Conservation (phyloP, 1,140 invertebrate genomes). For the Formica selysi region DNA sequence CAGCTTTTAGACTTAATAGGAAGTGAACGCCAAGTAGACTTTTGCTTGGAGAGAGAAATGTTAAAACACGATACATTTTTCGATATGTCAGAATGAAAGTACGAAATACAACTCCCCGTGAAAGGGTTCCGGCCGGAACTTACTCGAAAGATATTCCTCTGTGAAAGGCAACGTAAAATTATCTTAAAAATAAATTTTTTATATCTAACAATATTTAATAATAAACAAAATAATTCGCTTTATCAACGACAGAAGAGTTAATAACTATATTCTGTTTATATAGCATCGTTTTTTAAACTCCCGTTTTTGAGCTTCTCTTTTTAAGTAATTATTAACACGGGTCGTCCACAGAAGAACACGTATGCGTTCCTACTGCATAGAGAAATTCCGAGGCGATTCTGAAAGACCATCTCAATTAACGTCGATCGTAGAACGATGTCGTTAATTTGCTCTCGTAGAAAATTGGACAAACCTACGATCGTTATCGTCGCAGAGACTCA, state of each 20-base stretch:
- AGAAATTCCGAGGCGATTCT: background rate
- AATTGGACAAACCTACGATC: conserved; percentile 55
- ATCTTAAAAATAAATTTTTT: conserved; percentile 24
- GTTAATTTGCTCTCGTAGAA: conserved; percentile 31
- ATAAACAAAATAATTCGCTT: background rate
- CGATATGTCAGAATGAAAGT: conserved; percentile 69
- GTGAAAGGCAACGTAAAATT: conserved; percentile 58
- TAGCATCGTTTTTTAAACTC: background rate
- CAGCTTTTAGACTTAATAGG: conserved; percentile 65
- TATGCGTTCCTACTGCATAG: background rate
- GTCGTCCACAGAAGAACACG: background rate
- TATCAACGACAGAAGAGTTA: background rate
- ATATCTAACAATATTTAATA: background rate
- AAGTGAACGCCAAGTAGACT: conserved; percentile 67
- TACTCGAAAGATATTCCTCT: conserved; percentile 42
- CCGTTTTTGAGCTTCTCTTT: background rate
- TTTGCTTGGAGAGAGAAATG: conserved; percentile 26
- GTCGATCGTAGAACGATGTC: background rate
- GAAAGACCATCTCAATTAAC: conserved; percentile 49
- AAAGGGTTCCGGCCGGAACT: conserved; percentile 64
- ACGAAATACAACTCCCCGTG: conserved; percentile 55
- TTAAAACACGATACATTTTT: conserved; percentile 68
- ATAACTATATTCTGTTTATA: background rate
- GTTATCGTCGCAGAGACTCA: background rate
- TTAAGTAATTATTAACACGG: conserved; percentile 15